Conservation (phyloP, 2,888 invertebrate genomes). For the Drepanosiphum platanoidis region DNA sequence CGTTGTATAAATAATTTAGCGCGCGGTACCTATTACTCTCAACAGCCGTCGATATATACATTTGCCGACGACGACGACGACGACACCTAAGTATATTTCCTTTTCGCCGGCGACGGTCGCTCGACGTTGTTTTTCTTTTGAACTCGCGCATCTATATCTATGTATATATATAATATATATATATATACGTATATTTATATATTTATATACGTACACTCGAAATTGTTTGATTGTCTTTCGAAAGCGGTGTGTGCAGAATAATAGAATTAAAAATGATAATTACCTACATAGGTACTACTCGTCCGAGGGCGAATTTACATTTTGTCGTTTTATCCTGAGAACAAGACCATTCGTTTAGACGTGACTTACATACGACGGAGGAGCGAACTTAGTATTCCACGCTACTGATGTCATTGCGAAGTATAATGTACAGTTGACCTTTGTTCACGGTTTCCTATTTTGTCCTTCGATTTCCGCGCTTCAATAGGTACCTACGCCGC, state of each 20-base stretch:
- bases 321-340: neutral
- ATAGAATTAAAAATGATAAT: slow-evolving; percentile 25
- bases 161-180: too few species aligned
- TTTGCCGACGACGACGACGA: too few species aligned
- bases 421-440: neutral
- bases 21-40: neutral
- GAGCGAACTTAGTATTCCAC: neutral
- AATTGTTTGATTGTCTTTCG: neutral
- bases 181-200: too few species aligned
- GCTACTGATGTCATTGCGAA: neutral
- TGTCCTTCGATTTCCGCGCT: neutral
- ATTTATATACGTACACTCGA: too few species aligned
- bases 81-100: neutral
- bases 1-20: slow-evolving; percentile 34
- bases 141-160: neutral
- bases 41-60: neutral
- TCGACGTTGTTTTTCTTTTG: slow-evolving; percentile 19
- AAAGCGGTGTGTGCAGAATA: neutral
- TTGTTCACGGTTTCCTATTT: neutral
- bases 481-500: too few species aligned
- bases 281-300: too few species aligned
- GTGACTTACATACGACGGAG: slow-evolving; percentile 27
- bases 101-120: neutral
- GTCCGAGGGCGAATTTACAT: slow-evolving; percentile 15
- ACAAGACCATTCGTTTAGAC: slow-evolving; percentile 9